phyloP scores from a whole-genome alignment of 37 sponge, comb jelly and placozoan species.

The Bolinopsis microptera region DNA sequence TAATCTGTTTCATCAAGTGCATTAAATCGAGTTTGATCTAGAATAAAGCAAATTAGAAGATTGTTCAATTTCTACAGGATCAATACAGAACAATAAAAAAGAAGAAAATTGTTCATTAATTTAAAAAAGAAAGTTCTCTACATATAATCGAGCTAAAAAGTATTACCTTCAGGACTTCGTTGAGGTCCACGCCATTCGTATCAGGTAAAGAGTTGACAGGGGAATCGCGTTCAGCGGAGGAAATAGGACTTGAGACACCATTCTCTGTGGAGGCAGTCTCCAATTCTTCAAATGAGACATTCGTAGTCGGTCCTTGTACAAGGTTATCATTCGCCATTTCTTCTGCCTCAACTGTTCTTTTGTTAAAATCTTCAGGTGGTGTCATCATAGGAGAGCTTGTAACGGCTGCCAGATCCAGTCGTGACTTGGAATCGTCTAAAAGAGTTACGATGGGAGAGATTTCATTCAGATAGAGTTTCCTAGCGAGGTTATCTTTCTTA shows the following conservation, averaged over 20 bases:
- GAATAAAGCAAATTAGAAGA: too few species aligned
- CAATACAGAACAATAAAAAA: too few species aligned
- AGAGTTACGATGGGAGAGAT: neutral
- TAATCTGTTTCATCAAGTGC: too few species aligned
- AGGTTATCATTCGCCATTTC: neutral
- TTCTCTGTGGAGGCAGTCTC: neutral
- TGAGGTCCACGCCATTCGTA: conserved; percentile 21
- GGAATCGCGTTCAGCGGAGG: neutral
- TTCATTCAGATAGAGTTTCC: neutral
- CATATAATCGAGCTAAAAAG: too few species aligned
- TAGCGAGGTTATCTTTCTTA: neutral
- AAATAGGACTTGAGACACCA: neutral
- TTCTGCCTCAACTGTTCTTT: neutral
- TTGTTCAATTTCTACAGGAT: too few species aligned
- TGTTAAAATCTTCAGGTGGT: neutral
- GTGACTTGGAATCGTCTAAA: neutral
- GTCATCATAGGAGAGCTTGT: neutral
- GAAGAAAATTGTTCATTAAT: too few species aligned
- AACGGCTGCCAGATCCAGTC: neutral
- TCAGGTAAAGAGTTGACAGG: conserved; percentile 26
- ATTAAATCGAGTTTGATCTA: too few species aligned
- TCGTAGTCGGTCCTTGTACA: conserved; percentile 22
- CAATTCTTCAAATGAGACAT: neutral
- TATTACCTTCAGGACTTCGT: conserved; percentile 26
- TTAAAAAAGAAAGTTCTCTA: too few species aligned